phyloP scores from a whole-genome alignment of 1,140 invertebrate species.

The Ectropis grisescens region DNA sequence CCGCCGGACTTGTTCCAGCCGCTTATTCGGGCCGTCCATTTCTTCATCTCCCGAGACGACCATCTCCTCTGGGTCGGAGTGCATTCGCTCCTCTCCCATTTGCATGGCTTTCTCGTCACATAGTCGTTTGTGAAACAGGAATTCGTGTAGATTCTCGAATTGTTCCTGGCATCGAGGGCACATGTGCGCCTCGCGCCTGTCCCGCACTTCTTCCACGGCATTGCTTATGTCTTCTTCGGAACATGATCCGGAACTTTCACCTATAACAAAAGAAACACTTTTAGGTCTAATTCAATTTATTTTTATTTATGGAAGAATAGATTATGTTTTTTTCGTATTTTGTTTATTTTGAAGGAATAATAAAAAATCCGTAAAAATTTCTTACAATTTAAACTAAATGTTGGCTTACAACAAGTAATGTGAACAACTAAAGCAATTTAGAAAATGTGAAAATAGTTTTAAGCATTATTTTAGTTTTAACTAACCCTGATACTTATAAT shows the following conservation, averaged over 20 bases:
- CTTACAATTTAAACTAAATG: no score
- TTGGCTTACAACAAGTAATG: no score
- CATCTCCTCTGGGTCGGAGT: constrained; percentile 75
- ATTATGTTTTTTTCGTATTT: no score
- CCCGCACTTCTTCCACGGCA: constrained; percentile 47
- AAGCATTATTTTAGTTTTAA: no score
- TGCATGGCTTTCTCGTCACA: constrained; percentile 68
- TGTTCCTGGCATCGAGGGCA: constrained; percentile 72
- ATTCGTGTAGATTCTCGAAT: constrained; percentile 71
- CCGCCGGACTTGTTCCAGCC: constrained; percentile 74
- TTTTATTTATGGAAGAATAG: no score
- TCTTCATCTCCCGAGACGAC: constrained; percentile 74
- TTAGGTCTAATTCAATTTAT: no score
- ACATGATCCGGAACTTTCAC: constrained; percentile 70
- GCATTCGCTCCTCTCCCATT: constrained; percentile 73
- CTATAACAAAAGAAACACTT: constrained; percentile 68
- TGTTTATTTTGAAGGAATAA: no score
- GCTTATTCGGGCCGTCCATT: constrained; percentile 71
- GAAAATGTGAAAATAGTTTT: no score
- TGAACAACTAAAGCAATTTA: no score
- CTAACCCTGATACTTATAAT: no score
- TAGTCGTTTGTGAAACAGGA: constrained; percentile 68
- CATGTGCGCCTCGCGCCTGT: constrained; percentile 65
- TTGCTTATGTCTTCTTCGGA: constrained; percentile 68
- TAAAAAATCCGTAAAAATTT: no score